These are phyloP conservation scores for Cyclopterus lumpus DNA, from an alignment of 2,797 vertebrate genomes.

Conservation along the genomic window DNA sequence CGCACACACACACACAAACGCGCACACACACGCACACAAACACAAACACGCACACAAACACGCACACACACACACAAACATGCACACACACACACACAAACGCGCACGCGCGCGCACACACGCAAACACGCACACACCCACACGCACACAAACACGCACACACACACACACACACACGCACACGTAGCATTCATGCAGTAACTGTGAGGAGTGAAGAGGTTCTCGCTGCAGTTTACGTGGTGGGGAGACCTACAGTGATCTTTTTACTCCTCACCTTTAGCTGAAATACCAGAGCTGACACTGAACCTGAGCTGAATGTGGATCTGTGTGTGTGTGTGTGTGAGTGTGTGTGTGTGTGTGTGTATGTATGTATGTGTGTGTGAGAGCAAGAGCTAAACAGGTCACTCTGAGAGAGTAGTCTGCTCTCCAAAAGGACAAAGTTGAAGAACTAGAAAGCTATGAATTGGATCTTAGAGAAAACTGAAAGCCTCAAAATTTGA, in stretches of 20 bases:
- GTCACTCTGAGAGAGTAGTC: slow-evolving; percentile 38
- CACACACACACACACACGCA: no score
- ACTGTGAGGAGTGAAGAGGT: slow-evolving; percentile 38
- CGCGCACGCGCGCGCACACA: no score
- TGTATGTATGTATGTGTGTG: background rate
- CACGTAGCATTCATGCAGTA: slow-evolving; percentile 25
- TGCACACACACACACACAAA: no score
- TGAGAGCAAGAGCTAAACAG: slow-evolving; percentile 47
- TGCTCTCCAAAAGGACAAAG: background rate
- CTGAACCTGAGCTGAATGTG: slow-evolving; percentile 36
- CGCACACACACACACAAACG: no score
- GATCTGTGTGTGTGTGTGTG: slow-evolving; percentile 54
- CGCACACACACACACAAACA: no score
- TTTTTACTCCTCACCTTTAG: slow-evolving; percentile 66
- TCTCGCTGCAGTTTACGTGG: slow-evolving; percentile 29
- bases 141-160: background rate
- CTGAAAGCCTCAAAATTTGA: background rate
- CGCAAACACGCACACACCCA: no score
- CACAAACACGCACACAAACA: no score
- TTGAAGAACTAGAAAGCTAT: background rate
- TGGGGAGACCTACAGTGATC: slow-evolving; percentile 53
- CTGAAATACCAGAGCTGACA: slow-evolving; percentile 52
- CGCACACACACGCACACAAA: no score
- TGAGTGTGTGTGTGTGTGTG: slow-evolving; percentile 3
- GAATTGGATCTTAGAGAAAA: background rate